Percentiles rank a stretch among this genome's conserved stretches.
Conservation (phyloP, 2,113 vertebrate species). For the Gorsachius goisagi region DNA sequence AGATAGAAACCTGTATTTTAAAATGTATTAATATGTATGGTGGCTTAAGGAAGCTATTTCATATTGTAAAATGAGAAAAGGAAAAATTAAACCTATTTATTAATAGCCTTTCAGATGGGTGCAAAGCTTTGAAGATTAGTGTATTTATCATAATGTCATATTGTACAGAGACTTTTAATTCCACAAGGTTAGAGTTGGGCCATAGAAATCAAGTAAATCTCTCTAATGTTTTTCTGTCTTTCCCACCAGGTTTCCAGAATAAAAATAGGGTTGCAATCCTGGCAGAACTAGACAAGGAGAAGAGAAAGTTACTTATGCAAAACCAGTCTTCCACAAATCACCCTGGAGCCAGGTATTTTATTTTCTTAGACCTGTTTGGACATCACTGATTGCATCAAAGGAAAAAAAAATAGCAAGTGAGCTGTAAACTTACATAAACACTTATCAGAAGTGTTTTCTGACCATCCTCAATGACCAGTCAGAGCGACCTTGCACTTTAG, state of each 20-base stretch:
- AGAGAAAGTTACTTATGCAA: slow-evolving; percentile 91
- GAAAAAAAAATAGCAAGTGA: not conserved
- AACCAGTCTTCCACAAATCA: slow-evolving; percentile 89
- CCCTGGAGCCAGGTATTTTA: slow-evolving; percentile 89
- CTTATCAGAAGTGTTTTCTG: not conserved
- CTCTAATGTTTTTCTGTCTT: slow-evolving; percentile 61
- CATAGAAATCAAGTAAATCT: not conserved
- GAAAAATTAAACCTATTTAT: not conserved
- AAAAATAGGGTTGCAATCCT: slow-evolving; percentile 94
- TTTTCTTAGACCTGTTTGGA: slow-evolving; percentile 13
- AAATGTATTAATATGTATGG: not conserved
- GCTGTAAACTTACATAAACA: not conserved
- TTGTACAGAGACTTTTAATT: slow-evolving; percentile 14
- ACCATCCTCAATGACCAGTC: not conserved
- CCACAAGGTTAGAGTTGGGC: not conserved
- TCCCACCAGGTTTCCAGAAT: slow-evolving; percentile 86
- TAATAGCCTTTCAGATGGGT: not conserved
- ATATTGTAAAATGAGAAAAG: not conserved
- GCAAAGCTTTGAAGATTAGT: not conserved
- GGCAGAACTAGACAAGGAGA: slow-evolving; percentile 96
- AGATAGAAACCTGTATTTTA: not conserved
- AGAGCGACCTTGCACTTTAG: not conserved
- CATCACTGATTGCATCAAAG: not conserved
- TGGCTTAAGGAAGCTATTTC: slow-evolving; percentile 3
- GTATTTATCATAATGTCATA: not conserved